Base-by-base conservation (phyloP, 1,140 invertebrate species). In the Bursaphelenchus mucronatus region DNA sequence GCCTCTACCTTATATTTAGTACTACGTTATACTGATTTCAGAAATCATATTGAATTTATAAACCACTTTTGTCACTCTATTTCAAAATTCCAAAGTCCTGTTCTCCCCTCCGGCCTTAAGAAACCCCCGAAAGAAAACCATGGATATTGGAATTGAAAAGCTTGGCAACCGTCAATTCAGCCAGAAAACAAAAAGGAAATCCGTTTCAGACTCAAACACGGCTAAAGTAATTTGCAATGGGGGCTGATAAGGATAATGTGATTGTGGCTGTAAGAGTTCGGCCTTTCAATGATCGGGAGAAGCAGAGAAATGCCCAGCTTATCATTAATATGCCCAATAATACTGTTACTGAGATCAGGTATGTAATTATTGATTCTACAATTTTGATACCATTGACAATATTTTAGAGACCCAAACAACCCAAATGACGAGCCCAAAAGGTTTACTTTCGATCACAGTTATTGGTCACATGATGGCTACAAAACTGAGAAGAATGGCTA, bases 391-490 rank as follows among this genome's bases (percentile, higher is more conserved):
- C 57, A 44, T 59, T 68, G 39, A 67, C 30, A 30, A 30, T 30
- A 45, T 6, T 69, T 69, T 66, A 69, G 68, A 13, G 64, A 87
- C 71, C 86, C 86, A 17, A 75, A 79, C 40, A 81, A 85, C 63
- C 62, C 79, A 5, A 76, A 69, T 15, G 79, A 79, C 6, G 83
- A 85, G 55, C 78, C 78, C 6, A 84, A 86, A 70, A 78, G 78
- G 59, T 88, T 87, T 80, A 82, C 85, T 7, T 87, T 85, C 77
- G 87, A 87, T 76, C 82, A 83, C 69, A 85, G 83, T 51, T 87
- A 87, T 76, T 87, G 87, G 87, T 87, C 86, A 50, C 86, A 87
- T 78, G 86, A 87, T 79, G 86, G 85, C 0, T 87, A 75, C 70
- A 83, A 77, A 52, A 83, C 85, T 61, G 66, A 78, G 30, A 58